Base-by-base conservation (phyloP, 2,113 vertebrate species). In the Gorsachius goisagi region DNA sequence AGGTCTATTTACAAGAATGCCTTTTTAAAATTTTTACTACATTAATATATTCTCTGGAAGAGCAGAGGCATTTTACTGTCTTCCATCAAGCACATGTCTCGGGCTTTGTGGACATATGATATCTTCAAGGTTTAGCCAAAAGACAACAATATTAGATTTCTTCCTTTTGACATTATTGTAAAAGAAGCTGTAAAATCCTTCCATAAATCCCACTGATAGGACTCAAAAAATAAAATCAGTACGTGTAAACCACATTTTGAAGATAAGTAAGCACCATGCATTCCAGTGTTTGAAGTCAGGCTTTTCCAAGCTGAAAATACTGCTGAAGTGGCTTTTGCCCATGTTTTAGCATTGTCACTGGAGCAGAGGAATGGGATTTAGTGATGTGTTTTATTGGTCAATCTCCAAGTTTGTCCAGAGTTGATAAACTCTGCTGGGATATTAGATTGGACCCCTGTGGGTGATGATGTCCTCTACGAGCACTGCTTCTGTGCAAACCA, bases 391-490 rank as follows among this genome's bases (percentile, higher is more conserved):
- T 50, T 84, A 73, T 59, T 69, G 55, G 22, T 56, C 22, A 28
- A 2, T 77, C 39, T 77, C 50, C 39, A 47, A 35, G 17, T 47
- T 59, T 47, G 15, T 53, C 37, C 26, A 44, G 41, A 44, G 41
- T 44, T 44, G 4, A 23, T 64, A 35, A 64, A 37, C 33, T 77
- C 59, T 37, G 33, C 56, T 50, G 58, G 35, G 24, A 19, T 81
- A 20, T 69, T 30, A n/a, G 21, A 14, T 41, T 59, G 56, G 39
- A 68, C 22, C 71, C 37, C 45, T 23, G 55, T 78, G n/a, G 32
- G 28, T 49, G 58, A 1, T 41, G 45, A 0, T 1, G 4, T 45
- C 13, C 56, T 81, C 39, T 69, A 0, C 32, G 35, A 77, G 49
- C n/a, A 23, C 35, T 59, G 45, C 32, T 60, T 52, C 32, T 72